Evolutionary conservation across 2,797 vertebrate genomes (phyloP).

Genomic region (Prionace glauca): DNA sequence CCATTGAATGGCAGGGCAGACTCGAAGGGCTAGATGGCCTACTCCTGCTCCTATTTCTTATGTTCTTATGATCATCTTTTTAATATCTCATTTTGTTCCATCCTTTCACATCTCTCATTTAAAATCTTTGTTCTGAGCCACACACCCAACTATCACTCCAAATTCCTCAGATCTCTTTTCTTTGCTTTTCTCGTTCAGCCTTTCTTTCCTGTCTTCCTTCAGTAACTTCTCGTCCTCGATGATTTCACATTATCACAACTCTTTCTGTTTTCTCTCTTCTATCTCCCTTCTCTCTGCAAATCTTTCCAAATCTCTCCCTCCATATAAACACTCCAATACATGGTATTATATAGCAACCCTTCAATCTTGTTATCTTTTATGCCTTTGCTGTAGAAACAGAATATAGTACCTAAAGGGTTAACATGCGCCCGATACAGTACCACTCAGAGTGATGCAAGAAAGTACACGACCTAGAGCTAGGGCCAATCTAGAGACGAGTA

Average conservation of each 20-base stretch:
- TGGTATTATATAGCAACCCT: not conserved
- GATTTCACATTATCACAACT: not conserved
- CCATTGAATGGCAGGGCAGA: too few relatives aligned
- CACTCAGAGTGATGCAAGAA: too few relatives aligned
- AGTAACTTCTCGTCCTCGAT: not conserved
- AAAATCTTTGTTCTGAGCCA: not conserved
- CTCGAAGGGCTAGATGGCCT: too few relatives aligned
- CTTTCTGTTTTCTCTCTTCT: not conserved
- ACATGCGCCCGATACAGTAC: too few relatives aligned
- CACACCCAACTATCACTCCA: not conserved
- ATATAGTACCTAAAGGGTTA: too few relatives aligned
- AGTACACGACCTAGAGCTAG: too few relatives aligned
- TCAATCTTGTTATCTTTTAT: not conserved
- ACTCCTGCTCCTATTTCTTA: too few relatives aligned
- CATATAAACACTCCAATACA: not conserved
- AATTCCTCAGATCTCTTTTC: not conserved
- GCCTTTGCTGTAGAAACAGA: too few relatives aligned
- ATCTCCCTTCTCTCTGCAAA: too few relatives aligned
- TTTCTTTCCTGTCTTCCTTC: not conserved
- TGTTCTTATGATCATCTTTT: not conserved
- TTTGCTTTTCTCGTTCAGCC: not conserved
- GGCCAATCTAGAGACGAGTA: too few relatives aligned
- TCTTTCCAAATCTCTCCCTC: too few relatives aligned
- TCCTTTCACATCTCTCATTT: not conserved
- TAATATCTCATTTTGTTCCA: too few relatives aligned